Evolutionary conservation across 2,888 invertebrate species (phyloP).

Genomic region (Andrena flavipes): DNA sequence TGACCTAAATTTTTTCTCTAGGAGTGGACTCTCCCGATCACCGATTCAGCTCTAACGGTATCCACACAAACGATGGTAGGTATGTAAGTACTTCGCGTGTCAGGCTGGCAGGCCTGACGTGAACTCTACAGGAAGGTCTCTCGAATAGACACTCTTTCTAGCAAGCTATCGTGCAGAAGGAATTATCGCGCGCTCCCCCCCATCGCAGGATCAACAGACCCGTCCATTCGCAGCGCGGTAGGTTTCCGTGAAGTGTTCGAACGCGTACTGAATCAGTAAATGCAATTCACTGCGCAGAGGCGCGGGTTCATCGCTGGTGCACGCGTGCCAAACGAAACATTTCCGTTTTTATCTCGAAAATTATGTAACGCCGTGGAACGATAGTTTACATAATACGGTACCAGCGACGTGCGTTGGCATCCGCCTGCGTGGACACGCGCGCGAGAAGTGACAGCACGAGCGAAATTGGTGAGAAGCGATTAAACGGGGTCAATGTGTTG

Average conservation of each 20-base stretch:
- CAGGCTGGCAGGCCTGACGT: background rate
- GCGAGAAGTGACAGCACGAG: constrained; percentile 21
- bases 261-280: constrained; percentile 34
- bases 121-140: constrained; percentile 5
- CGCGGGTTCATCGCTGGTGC: background rate
- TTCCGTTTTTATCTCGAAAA: constrained; percentile 55
- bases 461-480: constrained; percentile 35
- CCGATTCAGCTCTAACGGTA: constrained; percentile 33
- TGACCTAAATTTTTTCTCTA: constrained; percentile 29
- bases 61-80: constrained; percentile 21
- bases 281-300: background rate
- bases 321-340: constrained; percentile 41
- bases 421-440: background rate
- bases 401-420: constrained; percentile 24
- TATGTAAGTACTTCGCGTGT: constrained; percentile 1
- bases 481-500: constrained; percentile 50
- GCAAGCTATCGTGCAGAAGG: constrained; percentile 9
- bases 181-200: background rate
- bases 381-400: constrained; percentile 52
- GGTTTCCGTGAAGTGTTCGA: constrained; percentile 9
- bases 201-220: background rate
- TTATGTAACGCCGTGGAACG: constrained; percentile 51
- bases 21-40: background rate
- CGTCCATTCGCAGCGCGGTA: background rate
- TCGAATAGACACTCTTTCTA: constrained; percentile 15